Conservation (phyloP, 1,140 invertebrate genomes). For the Oryzaephilus surinamensis region DNA sequence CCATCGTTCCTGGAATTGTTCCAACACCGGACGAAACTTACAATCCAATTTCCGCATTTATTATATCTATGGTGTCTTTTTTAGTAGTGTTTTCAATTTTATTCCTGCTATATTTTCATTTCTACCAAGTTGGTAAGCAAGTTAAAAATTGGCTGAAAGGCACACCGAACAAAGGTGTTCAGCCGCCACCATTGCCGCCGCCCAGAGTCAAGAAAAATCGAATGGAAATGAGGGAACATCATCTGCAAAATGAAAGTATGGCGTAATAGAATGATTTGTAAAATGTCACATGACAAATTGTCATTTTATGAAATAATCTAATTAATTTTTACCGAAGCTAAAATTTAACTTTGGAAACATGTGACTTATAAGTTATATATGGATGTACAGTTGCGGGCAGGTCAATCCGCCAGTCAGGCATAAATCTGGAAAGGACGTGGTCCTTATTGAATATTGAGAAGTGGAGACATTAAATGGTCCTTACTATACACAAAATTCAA, state of each 20-base stretch:
- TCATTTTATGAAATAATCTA: background rate
- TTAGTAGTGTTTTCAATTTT: conserved; percentile 34
- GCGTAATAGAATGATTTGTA: conserved; percentile 7
- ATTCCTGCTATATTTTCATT: conserved; percentile 34
- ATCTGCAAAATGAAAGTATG: conserved; percentile 17
- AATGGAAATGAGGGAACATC: conserved; percentile 14
- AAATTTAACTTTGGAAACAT: too few species aligned
- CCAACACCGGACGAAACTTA: conserved; percentile 22
- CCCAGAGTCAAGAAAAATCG: conserved; percentile 9
- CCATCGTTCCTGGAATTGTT: conserved; percentile 1
- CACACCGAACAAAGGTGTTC: conserved; percentile 10
- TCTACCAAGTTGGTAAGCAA: conserved; percentile 32
- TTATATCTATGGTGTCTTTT: conserved; percentile 32
- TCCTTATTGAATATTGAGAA: too few species aligned
- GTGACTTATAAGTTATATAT: too few species aligned
- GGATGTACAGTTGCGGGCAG: too few species aligned
- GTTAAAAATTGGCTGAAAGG: conserved; percentile 29
- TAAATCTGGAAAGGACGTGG: too few species aligned
- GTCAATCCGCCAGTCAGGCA: too few species aligned
- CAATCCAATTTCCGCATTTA: conserved; percentile 25
- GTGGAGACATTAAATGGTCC: too few species aligned
- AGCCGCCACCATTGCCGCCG: conserved; percentile 3
- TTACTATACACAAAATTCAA: too few species aligned
- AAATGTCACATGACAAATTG: background rate
- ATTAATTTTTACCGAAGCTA: too few species aligned